These are phyloP conservation scores for Anodontia alba DNA, from an alignment of 2,888 invertebrate species.

Conservation along the genomic window DNA sequence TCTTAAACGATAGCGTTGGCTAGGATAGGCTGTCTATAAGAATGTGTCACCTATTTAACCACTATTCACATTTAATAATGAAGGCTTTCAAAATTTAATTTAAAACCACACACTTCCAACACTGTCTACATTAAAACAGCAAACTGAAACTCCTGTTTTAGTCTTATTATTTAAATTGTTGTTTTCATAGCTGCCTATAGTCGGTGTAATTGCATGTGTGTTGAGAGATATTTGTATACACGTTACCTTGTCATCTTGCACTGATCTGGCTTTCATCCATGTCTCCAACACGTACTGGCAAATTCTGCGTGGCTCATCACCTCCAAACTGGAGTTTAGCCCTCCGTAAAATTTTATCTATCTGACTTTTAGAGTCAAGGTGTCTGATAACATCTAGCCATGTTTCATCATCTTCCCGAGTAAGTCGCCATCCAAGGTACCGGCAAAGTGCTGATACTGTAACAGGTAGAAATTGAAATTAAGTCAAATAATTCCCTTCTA, in stretches of 20 bases:
- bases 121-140: too few relatives aligned
- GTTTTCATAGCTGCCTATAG: too few relatives aligned
- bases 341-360: slow-evolving; percentile 1
- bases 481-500: background rate
- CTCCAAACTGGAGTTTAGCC: background rate
- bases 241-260: slow-evolving; percentile 9
- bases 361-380: background rate
- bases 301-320: background rate
- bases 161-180: too few relatives aligned
- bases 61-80: too few relatives aligned
- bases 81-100: too few relatives aligned
- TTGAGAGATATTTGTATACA: too few relatives aligned
- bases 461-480: background rate
- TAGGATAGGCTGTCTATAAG: too few relatives aligned
- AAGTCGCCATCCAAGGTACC: background rate
- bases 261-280: slow-evolving; percentile 5
- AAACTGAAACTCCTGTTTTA: too few relatives aligned
- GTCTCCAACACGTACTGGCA: background rate
- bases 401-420: background rate
- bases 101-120: too few relatives aligned
- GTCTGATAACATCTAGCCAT: slow-evolving; percentile 4
- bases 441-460: slow-evolving; percentile 10
- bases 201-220: too few relatives aligned
- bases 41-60: too few relatives aligned
- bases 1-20: too few relatives aligned